Conservation (phyloP, 64 coral and sea anemone genomes). For the Hydrozoanthus tunicans region DNA sequence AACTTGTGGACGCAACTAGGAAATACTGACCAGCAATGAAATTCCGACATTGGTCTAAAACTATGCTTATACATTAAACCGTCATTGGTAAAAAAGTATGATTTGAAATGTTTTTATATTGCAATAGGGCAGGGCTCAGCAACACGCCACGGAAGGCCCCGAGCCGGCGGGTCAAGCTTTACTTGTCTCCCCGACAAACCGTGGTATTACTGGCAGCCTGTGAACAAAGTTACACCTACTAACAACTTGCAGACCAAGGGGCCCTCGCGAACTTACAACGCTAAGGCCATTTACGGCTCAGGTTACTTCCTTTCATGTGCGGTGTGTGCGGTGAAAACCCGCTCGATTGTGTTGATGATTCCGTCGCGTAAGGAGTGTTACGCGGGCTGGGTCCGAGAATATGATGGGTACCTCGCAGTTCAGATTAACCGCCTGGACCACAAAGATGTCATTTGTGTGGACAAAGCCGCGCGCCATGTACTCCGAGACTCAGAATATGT, state of each 20-base stretch:
- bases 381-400: slow-evolving; percentile 74
- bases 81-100: neutral
- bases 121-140: slow-evolving; percentile 72
- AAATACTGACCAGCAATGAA: no score
- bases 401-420: slow-evolving; percentile 83
- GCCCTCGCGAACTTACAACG: neutral
- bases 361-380: slow-evolving; percentile 91
- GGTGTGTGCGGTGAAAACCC: slow-evolving; percentile 66
- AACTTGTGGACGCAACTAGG: no score
- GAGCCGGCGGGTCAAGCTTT: slow-evolving; percentile 69
- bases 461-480: slow-evolving; percentile 60
- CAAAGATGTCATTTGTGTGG: slow-evolving; percentile 83
- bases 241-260: slow-evolving; percentile 24
- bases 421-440: slow-evolving; percentile 77
- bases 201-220: slow-evolving; percentile 72
- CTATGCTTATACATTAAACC: no score
- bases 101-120: neutral
- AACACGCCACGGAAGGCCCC: slow-evolving; percentile 46
- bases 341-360: slow-evolving; percentile 74
- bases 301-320: slow-evolving; percentile 70
- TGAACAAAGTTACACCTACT: slow-evolving; percentile 31
- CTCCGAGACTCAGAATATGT: slow-evolving; percentile 69
- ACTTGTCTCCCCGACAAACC: slow-evolving; percentile 74
- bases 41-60: no score
- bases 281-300: slow-evolving; percentile 47